Conservation (phyloP, 2,888 invertebrate genomes). For the Chrysolina oricalcia region DNA sequence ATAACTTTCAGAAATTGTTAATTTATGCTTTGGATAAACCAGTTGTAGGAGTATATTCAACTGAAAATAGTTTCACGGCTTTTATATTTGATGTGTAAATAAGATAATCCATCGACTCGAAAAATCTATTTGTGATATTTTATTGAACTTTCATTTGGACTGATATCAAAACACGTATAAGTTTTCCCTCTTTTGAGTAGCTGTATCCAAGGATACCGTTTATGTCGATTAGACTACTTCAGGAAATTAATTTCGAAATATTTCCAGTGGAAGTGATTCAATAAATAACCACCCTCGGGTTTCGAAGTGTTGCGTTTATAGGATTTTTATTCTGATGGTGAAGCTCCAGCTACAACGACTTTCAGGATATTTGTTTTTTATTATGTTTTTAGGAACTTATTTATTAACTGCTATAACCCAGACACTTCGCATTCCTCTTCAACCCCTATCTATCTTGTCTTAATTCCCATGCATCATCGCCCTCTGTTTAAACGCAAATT, state of each 20-base stretch:
- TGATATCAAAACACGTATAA: constrained; percentile 9
- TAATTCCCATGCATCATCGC: constrained; percentile 37
- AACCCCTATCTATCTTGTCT: constrained; percentile 11
- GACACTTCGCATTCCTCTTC: constrained; percentile 4
- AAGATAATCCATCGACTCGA: too few relatives aligned
- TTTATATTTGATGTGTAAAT: too few relatives aligned
- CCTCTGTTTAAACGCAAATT: constrained; percentile 47
- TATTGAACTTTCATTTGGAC: background rate
- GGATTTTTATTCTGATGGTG: constrained; percentile 37
- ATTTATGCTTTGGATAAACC: too few relatives aligned
- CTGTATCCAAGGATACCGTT: constrained; percentile 14
- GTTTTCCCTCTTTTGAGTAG: background rate
- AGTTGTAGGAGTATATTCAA: too few relatives aligned
- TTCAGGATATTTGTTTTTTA: constrained; percentile 29
- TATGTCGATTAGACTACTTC: constrained; percentile 7
- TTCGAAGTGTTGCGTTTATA: constrained; percentile 30
- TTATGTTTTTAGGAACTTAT: constrained; percentile 12
- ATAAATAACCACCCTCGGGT: constrained; percentile 28
- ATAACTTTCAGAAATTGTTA: too few relatives aligned
- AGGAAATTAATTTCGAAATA: constrained; percentile 24
- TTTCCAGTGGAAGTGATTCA: constrained; percentile 32
- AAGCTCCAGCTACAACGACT: constrained; percentile 33
- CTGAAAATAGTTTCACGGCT: too few relatives aligned
- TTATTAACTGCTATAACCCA: constrained; percentile 16
- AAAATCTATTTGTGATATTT: too few relatives aligned